phyloP scores from a whole-genome alignment of 2,113 vertebrate genomes.

The Vanacampus margaritifer region DNA sequence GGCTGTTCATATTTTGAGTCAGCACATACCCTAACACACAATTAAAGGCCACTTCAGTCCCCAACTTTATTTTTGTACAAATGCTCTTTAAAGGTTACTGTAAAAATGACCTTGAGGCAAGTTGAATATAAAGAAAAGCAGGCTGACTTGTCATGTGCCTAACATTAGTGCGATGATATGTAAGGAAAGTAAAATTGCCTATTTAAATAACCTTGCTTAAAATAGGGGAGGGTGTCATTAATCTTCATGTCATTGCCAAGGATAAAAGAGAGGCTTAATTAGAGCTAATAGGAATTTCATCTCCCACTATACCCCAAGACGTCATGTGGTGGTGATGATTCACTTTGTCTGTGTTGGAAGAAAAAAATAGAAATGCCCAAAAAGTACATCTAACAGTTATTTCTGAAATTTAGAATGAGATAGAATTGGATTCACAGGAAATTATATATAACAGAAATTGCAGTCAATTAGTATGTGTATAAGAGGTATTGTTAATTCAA shows the following conservation, averaged over 20 bases:
- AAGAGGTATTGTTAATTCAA: too few species aligned
- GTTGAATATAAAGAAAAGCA: slow-evolving; percentile 35
- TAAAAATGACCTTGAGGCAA: slow-evolving; percentile 7
- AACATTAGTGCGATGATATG: slow-evolving; percentile 64
- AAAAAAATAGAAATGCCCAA: slow-evolving; percentile 2
- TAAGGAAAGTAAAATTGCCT: slow-evolving; percentile 61
- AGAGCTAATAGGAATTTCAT: slow-evolving; percentile 72
- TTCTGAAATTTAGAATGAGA: slow-evolving; percentile 9
- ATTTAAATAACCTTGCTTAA: slow-evolving; percentile 73
- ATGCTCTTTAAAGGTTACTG: slow-evolving; percentile 14
- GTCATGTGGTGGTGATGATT: slow-evolving; percentile 24
- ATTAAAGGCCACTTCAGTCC: slow-evolving; percentile 28
- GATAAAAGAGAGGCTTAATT: slow-evolving; percentile 71
- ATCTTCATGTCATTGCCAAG: slow-evolving; percentile 70
- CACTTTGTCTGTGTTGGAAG: slow-evolving; percentile 42
- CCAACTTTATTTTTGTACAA: slow-evolving; percentile 9
- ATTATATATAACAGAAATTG: neutral
- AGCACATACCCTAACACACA: slow-evolving; percentile 26
- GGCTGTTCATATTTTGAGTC: neutral
- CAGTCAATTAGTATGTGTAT: neutral
- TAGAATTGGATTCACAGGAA: neutral
- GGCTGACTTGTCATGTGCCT: slow-evolving; percentile 29
- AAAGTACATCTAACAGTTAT: slow-evolving; percentile 23
- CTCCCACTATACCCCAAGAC: slow-evolving; percentile 29
- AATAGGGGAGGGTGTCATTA: slow-evolving; percentile 71